Evolutionary conservation across 1,140 invertebrate species (phyloP).

Genomic region (Pemphigus obesinymphae): DNA sequence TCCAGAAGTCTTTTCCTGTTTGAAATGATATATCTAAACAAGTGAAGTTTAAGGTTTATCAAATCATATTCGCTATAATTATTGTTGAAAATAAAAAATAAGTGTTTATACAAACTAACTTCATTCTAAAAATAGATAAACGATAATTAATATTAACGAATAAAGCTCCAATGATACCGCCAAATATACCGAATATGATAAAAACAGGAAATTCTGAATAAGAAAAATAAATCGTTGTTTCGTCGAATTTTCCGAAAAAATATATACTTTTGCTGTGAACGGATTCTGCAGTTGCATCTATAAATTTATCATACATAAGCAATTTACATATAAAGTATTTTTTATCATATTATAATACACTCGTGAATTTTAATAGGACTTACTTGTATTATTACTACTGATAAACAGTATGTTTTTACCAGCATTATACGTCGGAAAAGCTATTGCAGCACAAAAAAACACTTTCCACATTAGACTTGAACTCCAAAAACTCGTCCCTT

Average conservation of each 20-base stretch:
- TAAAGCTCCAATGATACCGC: conserved; percentile 85
- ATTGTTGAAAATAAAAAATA: background rate
- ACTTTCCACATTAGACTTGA: conserved; percentile 95
- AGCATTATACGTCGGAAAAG: conserved; percentile 25
- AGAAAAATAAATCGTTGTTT: conserved; percentile 70
- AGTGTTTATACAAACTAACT: background rate
- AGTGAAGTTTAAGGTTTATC: background rate
- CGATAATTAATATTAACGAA: conserved; percentile 92
- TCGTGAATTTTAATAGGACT: background rate
- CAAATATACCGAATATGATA: conserved; percentile 80
- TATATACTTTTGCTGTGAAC: background rate
- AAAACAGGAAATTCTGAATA: conserved; percentile 90
- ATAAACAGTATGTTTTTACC: background rate
- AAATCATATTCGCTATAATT: background rate
- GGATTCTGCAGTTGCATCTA: conserved; percentile 10
- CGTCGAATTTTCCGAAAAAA: conserved; percentile 94
- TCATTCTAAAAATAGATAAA: conserved; percentile 68
- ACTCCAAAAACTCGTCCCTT: conserved; percentile 98
- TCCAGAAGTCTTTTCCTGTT: conserved; percentile 27
- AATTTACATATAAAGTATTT: too few relatives aligned
- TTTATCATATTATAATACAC: background rate
- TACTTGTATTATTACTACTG: conserved; percentile 7
- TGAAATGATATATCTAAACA: background rate
- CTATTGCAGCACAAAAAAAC: conserved; percentile 93
- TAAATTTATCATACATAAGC: background rate